A percentile compares a stretch with the other conserved stretches of the same genome.
These are phyloP conservation scores for Osmerus eperlanus DNA, from an alignment of 2,113 vertebrate species.

Conservation along the genomic window DNA sequence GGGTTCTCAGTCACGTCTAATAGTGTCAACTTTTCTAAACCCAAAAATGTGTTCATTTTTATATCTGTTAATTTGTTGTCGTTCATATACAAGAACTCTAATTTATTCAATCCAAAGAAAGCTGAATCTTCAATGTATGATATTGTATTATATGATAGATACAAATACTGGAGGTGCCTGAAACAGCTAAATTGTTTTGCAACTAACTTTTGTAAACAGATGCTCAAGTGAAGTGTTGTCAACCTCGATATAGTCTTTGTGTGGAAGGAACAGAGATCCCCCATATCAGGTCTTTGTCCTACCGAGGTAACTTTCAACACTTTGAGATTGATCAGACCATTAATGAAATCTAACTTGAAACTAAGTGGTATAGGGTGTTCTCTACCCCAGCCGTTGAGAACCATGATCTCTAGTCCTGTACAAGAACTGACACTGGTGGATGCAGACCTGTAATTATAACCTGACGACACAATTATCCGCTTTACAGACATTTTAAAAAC, in stretches of 20 bases:
- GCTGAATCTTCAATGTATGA: neutral
- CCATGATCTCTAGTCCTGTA: neutral
- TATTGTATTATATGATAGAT: neutral
- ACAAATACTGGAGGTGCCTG: neutral
- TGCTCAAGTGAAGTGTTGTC: neutral
- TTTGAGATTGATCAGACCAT: neutral
- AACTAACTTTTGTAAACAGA: neutral
- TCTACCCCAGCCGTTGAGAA: accelerated
- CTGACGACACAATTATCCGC: neutral
- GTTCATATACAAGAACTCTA: neutral
- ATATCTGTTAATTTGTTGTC: neutral
- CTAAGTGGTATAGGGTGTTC: no score
- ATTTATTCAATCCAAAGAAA: neutral
- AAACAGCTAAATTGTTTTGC: neutral
- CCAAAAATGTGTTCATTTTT: neutral
- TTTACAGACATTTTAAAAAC: neutral
- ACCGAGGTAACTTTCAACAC: neutral
- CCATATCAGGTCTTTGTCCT: no score
- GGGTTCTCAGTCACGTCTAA: neutral
- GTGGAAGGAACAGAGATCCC: neutral
- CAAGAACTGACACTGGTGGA: neutral
- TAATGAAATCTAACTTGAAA: neutral
- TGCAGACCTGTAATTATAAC: neutral
- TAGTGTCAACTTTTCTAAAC: neutral
- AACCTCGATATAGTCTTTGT: neutral